Base-by-base conservation (phyloP, 2,888 invertebrate genomes). In the Meliscaeva auricollis region DNA sequence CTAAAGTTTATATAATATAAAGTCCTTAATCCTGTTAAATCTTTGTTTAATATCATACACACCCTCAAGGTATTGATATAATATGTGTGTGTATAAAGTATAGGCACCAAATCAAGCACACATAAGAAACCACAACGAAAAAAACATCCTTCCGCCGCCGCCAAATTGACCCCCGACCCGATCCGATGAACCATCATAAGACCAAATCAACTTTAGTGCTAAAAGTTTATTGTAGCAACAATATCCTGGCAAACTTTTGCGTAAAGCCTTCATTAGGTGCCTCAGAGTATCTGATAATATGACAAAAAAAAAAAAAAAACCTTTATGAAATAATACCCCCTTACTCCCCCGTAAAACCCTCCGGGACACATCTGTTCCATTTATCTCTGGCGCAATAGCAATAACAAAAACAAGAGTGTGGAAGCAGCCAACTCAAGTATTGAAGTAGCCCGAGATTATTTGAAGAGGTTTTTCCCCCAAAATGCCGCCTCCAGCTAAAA, bases 241-340 rank as follows among this genome's bases (percentile, higher is more conserved):
- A 66, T 48, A 22, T 54, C 44, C 20, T 41, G 15, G 32, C 11
- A 64, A 72, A 72, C 56, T 66, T 72, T 50, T 9, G 46, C 46
- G 41, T 35, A 66, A 46, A 32, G 78, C 30, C 73, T 44, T 56
- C 66, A n/a, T 72, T 70, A 58, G 41, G 9, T 41, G 68, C 82
- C 60, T 69, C 50, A 74, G 69, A 74, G 83, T 83, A 69, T 58
- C 66, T 32, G 54, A 64, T 83, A 74, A 74, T 69, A 78, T 78
- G 26, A 38, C 78, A 62, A 64, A 64, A 50, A 78, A 74, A 26
- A 26, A 26, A 26, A 26, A 26, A 26, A 26, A 26, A n/a, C n/a
- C 62, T 64, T 73, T 73, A 60, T 52, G 52, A 68, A 68, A 75
- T 38, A 30, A 20, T 26, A 15, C 54, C 20, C 17, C 54, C n/a